These are phyloP conservation scores for Hemicordylus capensis DNA, from an alignment of 2,113 vertebrate genomes.

Conservation along the genomic window DNA sequence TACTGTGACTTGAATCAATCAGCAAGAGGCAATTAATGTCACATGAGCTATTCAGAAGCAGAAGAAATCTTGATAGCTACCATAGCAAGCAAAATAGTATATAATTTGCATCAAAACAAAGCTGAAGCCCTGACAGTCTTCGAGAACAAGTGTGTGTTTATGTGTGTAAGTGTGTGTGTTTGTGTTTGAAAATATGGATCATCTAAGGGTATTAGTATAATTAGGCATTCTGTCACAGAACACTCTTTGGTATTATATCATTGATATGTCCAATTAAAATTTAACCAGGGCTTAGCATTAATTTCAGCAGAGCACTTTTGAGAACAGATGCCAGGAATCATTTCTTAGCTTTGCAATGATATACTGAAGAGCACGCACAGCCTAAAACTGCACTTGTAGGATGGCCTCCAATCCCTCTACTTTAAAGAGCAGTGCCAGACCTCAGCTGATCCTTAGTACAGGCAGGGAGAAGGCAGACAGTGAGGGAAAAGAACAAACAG, in stretches of 20 bases:
- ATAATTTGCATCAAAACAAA: conserved; percentile 63
- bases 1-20: conserved; percentile 55
- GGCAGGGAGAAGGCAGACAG: not conserved
- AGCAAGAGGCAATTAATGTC: conserved; percentile 64
- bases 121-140: conserved; percentile 52
- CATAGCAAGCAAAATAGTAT: conserved; percentile 52
- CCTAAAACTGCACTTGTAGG: not conserved
- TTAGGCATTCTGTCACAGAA: conserved; percentile 39
- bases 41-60: conserved; percentile 51
- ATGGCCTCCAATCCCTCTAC: not conserved
- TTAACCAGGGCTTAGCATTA: conserved; percentile 39
- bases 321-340: conserved; percentile 14
- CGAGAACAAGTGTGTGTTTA: conserved; percentile 36
- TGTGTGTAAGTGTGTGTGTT: too few relatives aligned
- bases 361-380: not conserved
- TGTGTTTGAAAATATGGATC: conserved; percentile 46
- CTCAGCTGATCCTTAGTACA: not conserved
- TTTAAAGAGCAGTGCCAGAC: not conserved
- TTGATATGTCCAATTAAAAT: conserved; percentile 57
- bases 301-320: conserved; percentile 36
- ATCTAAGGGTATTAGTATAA: conserved; percentile 36
- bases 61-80: conserved; percentile 59
- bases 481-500: not conserved
- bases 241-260: conserved; percentile 38
- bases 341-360: not conserved